Percentiles rank a stretch among this genome's conserved stretches.
Conservation (phyloP, 2,797 vertebrate genomes). For the Selene dorsalis region DNA sequence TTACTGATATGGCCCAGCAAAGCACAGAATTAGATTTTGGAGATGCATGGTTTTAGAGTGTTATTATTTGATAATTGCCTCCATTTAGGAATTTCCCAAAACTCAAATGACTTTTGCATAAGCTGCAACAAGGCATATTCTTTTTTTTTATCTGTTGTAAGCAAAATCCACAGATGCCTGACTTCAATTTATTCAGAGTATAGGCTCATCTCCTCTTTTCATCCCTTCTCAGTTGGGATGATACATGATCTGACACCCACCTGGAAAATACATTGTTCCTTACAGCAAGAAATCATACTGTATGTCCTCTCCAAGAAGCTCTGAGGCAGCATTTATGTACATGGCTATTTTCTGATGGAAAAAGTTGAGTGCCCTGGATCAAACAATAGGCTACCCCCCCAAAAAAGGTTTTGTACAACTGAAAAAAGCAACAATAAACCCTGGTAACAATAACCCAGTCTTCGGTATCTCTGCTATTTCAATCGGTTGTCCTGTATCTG, state of each 20-base stretch:
- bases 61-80: constrained; percentile 62
- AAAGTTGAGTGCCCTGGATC: neutral
- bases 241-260: constrained; percentile 7
- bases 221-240: constrained; percentile 10
- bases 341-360: neutral
- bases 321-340: neutral
- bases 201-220: constrained; percentile 9
- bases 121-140: constrained; percentile 4
- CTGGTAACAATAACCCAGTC: too few species aligned
- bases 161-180: constrained; percentile 30
- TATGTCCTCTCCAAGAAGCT: neutral
- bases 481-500: neutral
- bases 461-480: neutral
- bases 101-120: constrained; percentile 19
- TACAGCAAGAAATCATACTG: neutral
- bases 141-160: constrained; percentile 18
- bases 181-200: constrained; percentile 22
- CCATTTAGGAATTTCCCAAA: constrained; percentile 39
- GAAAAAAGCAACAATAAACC: too few species aligned
- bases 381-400: neutral
- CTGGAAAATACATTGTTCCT: constrained; percentile 3
- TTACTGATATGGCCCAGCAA: constrained; percentile 42
- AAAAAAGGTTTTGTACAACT: neutral
- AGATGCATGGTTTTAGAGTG: constrained; percentile 40
- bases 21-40: constrained; percentile 58